Percentiles rank a stretch among this genome's conserved stretches.
Evolutionary conservation across 2,113 vertebrate species (phyloP).

Genomic region (Mustela lutreola): DNA sequence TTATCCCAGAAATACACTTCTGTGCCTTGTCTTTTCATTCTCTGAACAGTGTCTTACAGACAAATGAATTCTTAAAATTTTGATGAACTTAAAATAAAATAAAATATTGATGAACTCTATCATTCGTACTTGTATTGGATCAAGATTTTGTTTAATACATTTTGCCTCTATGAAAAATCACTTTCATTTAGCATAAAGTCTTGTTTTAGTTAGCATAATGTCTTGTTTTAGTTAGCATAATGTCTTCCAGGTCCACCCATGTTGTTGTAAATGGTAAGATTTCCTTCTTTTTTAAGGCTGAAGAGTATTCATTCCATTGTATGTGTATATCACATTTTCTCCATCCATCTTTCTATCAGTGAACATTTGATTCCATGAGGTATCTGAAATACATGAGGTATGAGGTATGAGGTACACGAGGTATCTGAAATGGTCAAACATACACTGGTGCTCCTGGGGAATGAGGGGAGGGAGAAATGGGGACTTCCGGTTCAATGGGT

Average conservation of each 20-base stretch:
- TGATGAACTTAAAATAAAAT: background rate
- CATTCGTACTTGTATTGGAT: background rate
- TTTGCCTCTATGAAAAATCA: background rate
- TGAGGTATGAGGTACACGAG: background rate
- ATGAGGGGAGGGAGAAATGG: background rate
- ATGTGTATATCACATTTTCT: background rate
- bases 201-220: background rate
- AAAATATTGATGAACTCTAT: background rate
- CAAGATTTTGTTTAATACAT: background rate
- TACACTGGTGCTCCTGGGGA: background rate
- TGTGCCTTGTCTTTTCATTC: background rate
- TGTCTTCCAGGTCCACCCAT: background rate
- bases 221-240: background rate
- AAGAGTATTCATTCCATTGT: background rate
- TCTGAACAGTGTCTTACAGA: background rate
- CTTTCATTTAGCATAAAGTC: background rate
- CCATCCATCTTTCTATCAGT: background rate
- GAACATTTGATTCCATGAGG: background rate
- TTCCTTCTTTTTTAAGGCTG: background rate
- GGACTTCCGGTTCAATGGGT: background rate
- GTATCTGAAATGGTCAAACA: background rate
- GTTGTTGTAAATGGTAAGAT: background rate
- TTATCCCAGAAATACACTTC: background rate
- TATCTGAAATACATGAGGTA: background rate
- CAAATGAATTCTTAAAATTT: background rate